Percentiles rank a stretch among this genome's conserved stretches.
phyloP scores from a whole-genome alignment of 2,888 invertebrate species.

The Bellardia bayeri region DNA sequence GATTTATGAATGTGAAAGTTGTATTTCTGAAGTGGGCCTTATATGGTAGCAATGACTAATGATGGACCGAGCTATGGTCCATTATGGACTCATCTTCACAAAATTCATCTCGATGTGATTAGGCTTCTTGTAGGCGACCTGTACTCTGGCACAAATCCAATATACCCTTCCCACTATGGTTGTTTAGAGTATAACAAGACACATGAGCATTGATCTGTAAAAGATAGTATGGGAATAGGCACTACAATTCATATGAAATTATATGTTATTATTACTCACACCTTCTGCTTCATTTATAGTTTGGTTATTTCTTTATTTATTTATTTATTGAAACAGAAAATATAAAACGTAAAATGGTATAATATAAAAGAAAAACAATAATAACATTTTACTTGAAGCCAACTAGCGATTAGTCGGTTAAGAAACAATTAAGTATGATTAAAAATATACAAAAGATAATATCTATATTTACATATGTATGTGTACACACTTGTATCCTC shows the following conservation, averaged over 20 bases:
- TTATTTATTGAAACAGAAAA: not conserved
- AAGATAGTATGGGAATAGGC: not conserved
- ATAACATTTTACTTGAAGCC: not conserved
- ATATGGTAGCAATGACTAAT: too few relatives aligned
- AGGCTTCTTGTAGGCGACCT: too few relatives aligned
- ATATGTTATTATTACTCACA: not conserved
- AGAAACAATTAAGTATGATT: slow-evolving; percentile 27
- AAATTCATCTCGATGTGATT: too few relatives aligned
- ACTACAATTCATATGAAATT: not conserved
- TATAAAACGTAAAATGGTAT: not conserved
- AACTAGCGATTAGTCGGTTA: slow-evolving; percentile 23
- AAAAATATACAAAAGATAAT: slow-evolving; percentile 18
- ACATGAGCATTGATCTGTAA: not conserved
- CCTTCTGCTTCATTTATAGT: not conserved
- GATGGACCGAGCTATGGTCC: too few relatives aligned
- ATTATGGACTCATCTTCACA: too few relatives aligned
- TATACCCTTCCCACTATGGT: too few relatives aligned
- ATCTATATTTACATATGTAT: not conserved
- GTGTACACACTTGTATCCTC: not conserved
- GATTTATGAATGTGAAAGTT: too few relatives aligned
- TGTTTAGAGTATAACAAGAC: not conserved
- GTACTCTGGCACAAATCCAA: too few relatives aligned
- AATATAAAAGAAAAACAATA: not conserved
- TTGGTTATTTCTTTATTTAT: not conserved
- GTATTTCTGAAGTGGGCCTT: too few relatives aligned